phyloP scores from a whole-genome alignment of 1,140 invertebrate species.

The Rhagoletis pomonella region DNA sequence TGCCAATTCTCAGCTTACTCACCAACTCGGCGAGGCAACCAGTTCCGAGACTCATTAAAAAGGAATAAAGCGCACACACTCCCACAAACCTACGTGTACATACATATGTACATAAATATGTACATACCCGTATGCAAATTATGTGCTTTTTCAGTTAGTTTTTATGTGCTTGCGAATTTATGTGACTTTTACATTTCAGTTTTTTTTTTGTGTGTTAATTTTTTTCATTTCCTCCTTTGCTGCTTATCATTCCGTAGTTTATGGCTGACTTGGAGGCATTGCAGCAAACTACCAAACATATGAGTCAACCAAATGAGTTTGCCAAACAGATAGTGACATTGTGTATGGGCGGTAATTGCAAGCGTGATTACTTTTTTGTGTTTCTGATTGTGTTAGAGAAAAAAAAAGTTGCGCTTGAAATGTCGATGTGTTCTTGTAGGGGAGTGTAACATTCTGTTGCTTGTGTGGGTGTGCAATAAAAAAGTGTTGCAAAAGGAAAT shows the following conservation, averaged over 20 bases:
- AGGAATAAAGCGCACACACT: background rate
- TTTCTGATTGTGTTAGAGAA: background rate
- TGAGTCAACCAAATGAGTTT: background rate
- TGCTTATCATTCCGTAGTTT: constrained; percentile 4
- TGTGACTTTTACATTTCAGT: background rate
- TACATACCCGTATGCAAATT: background rate
- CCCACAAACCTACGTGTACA: background rate
- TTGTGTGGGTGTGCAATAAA: background rate
- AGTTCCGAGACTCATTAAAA: constrained; percentile 25
- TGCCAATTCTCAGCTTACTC: background rate
- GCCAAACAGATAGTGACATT: background rate
- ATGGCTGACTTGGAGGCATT: background rate
- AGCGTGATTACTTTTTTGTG: constrained; percentile 14
- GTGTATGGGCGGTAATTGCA: background rate
- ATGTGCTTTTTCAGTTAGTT: background rate
- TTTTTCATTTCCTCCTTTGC: background rate
- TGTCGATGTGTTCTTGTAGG: background rate
- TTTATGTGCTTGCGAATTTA: background rate
- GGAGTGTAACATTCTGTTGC: background rate
- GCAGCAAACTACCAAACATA: background rate
- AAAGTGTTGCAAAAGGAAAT: background rate
- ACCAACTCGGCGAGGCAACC: background rate
- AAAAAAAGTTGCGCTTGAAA: background rate
- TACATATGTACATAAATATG: background rate
- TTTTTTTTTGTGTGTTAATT: background rate